These are phyloP conservation scores for Polymixis flavicincta DNA, from an alignment of 2,888 invertebrate species.

Conservation along the genomic window DNA sequence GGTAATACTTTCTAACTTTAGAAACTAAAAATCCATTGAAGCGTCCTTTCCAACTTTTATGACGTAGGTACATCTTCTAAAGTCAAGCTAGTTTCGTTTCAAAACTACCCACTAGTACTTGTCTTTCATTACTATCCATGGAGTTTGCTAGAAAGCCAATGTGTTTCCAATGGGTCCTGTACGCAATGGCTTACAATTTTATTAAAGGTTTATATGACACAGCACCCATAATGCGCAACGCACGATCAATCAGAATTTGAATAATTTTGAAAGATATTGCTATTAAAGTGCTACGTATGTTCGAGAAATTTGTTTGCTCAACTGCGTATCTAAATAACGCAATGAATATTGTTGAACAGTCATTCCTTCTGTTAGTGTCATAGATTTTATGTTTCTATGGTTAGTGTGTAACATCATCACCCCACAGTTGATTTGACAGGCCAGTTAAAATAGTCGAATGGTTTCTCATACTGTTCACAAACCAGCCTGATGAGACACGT, in stretches of 20 bases:
- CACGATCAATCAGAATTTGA: no score
- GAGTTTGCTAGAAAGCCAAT: conserved; percentile 16
- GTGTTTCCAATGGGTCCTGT: conserved; percentile 20
- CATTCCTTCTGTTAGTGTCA: no score
- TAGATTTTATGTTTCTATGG: no score
- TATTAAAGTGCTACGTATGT: no score
- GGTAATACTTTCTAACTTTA: background rate
- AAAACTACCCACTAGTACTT: background rate
- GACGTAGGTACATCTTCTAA: background rate
- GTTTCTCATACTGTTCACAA: background rate
- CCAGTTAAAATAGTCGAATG: background rate
- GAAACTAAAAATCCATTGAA: background rate
- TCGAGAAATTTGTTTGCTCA: no score
- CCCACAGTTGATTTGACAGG: background rate
- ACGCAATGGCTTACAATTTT: conserved; percentile 15
- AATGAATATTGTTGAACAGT: no score
- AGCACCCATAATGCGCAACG: no score
- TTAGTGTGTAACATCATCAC: no score
- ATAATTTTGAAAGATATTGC: no score
- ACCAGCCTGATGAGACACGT: background rate
- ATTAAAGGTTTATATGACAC: no score
- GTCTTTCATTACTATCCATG: background rate
- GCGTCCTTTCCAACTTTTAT: background rate
- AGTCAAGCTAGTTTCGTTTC: background rate
- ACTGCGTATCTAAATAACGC: no score